phyloP scores from a whole-genome alignment of 2,888 invertebrate species.

The Anoplius nigerrimus region DNA sequence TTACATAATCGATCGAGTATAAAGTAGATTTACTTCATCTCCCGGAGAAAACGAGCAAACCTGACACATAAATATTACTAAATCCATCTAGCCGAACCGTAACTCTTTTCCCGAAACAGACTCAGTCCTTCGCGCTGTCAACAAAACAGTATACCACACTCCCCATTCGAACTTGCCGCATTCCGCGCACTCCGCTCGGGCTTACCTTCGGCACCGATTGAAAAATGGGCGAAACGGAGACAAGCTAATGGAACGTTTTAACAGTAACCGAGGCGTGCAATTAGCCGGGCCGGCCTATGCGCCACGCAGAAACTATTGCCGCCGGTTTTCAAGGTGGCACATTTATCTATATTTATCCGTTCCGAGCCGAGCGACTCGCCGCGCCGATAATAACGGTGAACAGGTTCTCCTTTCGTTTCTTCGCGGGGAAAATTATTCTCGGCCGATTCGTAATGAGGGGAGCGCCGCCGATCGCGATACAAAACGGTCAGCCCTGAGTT shows the following conservation, averaged over 20 bases:
- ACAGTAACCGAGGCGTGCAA: slow-evolving; percentile 12
- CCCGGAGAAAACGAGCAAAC: no score
- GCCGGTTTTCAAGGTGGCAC: slow-evolving; percentile 17
- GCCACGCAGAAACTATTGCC: slow-evolving; percentile 7
- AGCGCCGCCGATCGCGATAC: neutral
- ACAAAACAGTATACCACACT: no score
- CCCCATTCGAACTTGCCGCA: no score
- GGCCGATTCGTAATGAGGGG: no score
- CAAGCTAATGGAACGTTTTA: slow-evolving; percentile 1
- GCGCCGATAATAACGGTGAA: slow-evolving; percentile 16
- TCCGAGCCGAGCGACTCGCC: neutral
- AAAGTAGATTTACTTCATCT: no score
- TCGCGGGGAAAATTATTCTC: slow-evolving; percentile 31
- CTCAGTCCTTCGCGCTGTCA: no score
- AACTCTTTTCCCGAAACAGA: no score
- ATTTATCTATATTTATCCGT: slow-evolving; percentile 21
- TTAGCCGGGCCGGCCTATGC: slow-evolving; percentile 15
- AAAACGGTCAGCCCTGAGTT: no score
- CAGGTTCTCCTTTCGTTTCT: slow-evolving; percentile 20
- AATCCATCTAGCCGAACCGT: no score
- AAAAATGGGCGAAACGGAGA: slow-evolving; percentile 13
- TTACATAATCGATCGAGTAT: no score
- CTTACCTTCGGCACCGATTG: neutral
- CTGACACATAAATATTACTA: no score
- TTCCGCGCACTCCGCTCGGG: neutral